These are phyloP conservation scores for Vulpes lagopus DNA, from an alignment of 2,113 vertebrate species.

Conservation along the genomic window DNA sequence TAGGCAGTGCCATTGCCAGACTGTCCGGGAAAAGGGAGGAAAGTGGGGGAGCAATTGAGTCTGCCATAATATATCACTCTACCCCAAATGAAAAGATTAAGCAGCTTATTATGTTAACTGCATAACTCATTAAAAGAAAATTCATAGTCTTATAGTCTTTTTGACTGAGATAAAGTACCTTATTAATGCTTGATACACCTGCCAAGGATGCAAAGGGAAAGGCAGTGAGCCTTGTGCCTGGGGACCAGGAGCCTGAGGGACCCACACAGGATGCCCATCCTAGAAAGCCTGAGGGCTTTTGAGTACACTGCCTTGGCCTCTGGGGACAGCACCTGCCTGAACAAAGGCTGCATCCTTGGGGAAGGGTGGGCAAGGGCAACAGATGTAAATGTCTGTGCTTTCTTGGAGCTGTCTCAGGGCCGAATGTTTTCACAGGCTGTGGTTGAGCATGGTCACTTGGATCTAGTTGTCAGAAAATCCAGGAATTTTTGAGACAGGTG, in stretches of 20 bases:
- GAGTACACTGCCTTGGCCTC: neutral
- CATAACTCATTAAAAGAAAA: constrained; percentile 71
- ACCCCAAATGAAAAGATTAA: constrained; percentile 57
- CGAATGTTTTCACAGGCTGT: neutral
- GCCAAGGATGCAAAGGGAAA: constrained; percentile 67
- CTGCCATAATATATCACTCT: neutral
- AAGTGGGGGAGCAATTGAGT: neutral
- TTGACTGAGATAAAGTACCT: constrained; percentile 73
- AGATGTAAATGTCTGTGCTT: accelerated
- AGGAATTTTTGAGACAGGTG: neutral
- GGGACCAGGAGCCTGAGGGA: neutral
- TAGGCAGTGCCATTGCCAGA: neutral
- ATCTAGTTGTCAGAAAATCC: neutral
- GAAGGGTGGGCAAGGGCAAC: neutral
- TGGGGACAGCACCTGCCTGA: neutral
- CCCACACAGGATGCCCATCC: neutral
- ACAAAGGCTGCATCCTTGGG: neutral
- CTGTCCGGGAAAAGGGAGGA: neutral
- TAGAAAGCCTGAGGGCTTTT: neutral
- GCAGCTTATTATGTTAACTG: constrained; percentile 74
- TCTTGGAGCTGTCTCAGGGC: neutral
- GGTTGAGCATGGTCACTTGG: neutral
- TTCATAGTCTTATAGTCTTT: constrained; percentile 61
- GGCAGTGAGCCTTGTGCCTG: constrained; percentile 9
- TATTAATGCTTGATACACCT: constrained; percentile 80